Evolutionary conservation across 2,113 vertebrate species (phyloP).

Genomic region (Gambusia holbrooki): DNA sequence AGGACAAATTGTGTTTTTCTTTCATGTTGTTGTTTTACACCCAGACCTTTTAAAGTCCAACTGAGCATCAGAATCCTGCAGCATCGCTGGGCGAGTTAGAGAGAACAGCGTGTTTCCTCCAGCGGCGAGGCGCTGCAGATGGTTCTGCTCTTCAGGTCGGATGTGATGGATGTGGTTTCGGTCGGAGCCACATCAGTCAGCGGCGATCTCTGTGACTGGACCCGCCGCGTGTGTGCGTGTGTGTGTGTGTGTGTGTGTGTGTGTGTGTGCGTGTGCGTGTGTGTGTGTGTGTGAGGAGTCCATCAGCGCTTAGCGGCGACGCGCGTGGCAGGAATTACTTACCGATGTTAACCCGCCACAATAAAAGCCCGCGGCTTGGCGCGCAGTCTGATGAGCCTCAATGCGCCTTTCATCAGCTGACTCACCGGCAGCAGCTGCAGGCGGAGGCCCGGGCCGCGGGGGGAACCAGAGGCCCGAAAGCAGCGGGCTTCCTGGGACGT

Average conservation of each 20-base stretch:
- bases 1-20: too few relatives aligned
- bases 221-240: neutral
- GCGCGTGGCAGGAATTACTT: constrained; percentile 45
- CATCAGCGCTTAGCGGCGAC: neutral
- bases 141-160: neutral
- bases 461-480: constrained; percentile 18
- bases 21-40: neutral
- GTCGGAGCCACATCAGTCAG: constrained; percentile 3
- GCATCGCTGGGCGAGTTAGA: neutral
- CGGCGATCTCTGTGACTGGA: constrained; percentile 1
- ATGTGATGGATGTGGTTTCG: constrained; percentile 21
- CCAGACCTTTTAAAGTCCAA: neutral
- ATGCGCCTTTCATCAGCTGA: constrained; percentile 42
- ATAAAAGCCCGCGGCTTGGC: constrained; percentile 32
- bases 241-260: too few relatives aligned
- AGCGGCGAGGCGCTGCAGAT: neutral
- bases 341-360: constrained; percentile 41
- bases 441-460: neutral
- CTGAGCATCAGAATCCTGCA: neutral
- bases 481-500: constrained; percentile 42
- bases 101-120: neutral
- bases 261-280: too few relatives aligned
- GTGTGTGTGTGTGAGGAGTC: neutral
- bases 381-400: constrained; percentile 1
- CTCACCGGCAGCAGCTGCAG: constrained; percentile 35